Conservation (phyloP, 2,797 vertebrate genomes). For the Sphenodon punctatus region DNA sequence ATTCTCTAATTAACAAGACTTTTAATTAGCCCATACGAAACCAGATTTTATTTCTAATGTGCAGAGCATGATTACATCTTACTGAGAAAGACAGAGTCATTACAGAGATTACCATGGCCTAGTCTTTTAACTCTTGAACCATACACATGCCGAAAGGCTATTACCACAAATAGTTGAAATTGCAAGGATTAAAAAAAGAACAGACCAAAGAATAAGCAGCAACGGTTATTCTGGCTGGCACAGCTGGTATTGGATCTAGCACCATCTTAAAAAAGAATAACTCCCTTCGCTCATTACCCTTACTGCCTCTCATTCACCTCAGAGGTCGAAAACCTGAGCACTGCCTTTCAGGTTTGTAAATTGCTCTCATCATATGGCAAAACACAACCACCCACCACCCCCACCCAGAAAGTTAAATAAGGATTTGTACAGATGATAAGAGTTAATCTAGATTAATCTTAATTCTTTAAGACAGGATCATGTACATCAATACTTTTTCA, state of each 20-base stretch:
- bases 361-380: not conserved
- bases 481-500: too few relatives aligned
- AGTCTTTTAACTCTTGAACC: not conserved
- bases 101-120: not conserved
- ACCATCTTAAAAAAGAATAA: not conserved
- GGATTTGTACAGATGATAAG: too few relatives aligned
- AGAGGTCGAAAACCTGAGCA: not conserved
- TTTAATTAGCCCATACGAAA: not conserved
- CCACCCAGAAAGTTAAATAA: too few relatives aligned
- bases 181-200: not conserved
- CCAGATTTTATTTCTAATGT: not conserved
- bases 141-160: rapidly evolving
- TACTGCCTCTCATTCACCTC: not conserved
- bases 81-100: not conserved
- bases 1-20: not conserved
- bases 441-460: too few relatives aligned
- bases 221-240: not conserved
- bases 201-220: not conserved
- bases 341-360: not conserved
- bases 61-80: not conserved
- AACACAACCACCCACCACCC: not conserved
- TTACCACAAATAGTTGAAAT: not conserved
- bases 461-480: too few relatives aligned
- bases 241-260: not conserved
- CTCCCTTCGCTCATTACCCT: not conserved